Conservation (phyloP, 1,140 invertebrate genomes). For the Globodera rostochiensis region DNA sequence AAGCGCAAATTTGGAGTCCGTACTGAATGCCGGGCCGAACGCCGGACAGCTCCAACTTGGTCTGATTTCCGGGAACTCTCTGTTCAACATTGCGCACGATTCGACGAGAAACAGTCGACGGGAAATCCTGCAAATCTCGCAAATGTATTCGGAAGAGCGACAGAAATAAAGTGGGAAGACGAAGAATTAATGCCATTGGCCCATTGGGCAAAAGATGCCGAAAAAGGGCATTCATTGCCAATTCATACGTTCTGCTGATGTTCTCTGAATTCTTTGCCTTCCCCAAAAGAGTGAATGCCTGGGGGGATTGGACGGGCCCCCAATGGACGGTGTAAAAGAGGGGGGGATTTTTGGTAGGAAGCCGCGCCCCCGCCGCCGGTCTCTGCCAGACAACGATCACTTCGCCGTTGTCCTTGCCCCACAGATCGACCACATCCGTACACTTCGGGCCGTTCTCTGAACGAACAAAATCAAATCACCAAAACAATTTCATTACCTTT, state of each 20-base stretch:
- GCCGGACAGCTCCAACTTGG: constrained; percentile 37
- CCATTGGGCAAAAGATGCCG: no score
- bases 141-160: background rate
- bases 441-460: constrained; percentile 44
- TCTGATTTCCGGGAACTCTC: constrained; percentile 47
- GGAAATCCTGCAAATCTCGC: constrained; percentile 23
- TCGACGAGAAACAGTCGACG: constrained; percentile 34
- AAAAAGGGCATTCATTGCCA: no score
- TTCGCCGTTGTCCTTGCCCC: constrained; percentile 49
- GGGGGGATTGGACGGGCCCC: constrained; percentile 25
- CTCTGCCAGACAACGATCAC: constrained; percentile 48
- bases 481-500: constrained; percentile 31
- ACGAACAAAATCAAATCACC: background rate
- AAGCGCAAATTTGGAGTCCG: constrained; percentile 51
- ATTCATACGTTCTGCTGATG: no score
- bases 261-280: no score
- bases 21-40: constrained; percentile 31
- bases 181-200: no score
- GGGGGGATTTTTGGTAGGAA: constrained; percentile 23
- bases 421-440: constrained; percentile 50
- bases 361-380: constrained; percentile 32
- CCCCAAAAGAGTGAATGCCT: background rate
- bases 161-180: no score
- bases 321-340: constrained; percentile 46
- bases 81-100: constrained; percentile 40